Base-by-base conservation (phyloP, 37 sponge, comb jelly and placozoan genomes). In the Bolinopsis microptera region DNA sequence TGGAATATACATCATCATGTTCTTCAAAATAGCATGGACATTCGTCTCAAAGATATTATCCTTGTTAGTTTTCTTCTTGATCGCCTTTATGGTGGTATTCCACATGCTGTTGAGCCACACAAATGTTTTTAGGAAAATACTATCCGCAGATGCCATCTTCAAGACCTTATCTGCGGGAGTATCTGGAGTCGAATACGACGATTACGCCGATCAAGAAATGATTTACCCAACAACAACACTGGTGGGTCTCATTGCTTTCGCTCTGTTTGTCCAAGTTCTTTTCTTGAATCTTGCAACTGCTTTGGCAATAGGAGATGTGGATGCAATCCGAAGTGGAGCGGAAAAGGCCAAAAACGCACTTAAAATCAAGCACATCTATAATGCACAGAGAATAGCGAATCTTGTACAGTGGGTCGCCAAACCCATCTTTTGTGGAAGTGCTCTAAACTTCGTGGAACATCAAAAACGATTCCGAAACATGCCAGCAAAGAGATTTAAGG, bases 241-340 rank as follows among this genome's bases (percentile, higher is more conserved):
- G 2, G 30, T 86, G 2, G 61, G 30, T 39, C 61, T 86, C 25
- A 39, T 86, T 23, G 61, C 39, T 16, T 86, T 86, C 24, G 90
- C 61, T 26, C 22, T 86, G 5, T 27, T 86, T 1, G 90, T 86
- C 39, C 90, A 86, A 48, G 90, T 86, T 41, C 90, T 86, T 1
- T 86, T 86, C 30, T n/a, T 86, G 25, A 86, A 86, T 27, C 41
- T 86, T 0, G 61, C 90, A 0, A 86, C 90, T 9, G 41, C 30
- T 86, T 26, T 86, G n/a, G 90, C 90, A 9, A 86, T 86, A 5
- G 90, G 36, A 28, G 90, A 86, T 86, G 90, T 86, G 16, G 36
- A 39, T 0, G 30, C 5, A 21, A 86, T 86, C 13, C 40, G 90
- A 24, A 48, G 39, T 39, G 90, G 24, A 18, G 90, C 90, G 0